Conservation (phyloP, 2,888 invertebrate species). For the Dasypolia templi region DNA sequence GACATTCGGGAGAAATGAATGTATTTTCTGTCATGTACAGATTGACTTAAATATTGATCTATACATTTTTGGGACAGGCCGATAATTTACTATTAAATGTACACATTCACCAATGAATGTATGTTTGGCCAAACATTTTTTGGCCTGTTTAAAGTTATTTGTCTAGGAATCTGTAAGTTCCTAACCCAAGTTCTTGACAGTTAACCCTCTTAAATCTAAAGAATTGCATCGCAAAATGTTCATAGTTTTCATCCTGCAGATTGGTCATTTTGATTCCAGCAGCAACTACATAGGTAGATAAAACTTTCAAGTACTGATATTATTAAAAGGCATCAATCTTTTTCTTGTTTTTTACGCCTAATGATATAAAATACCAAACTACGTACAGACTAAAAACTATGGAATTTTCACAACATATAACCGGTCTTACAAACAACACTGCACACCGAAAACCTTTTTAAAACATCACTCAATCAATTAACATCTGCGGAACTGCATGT, state of each 20-base stretch:
- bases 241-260: not conserved
- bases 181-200: not conserved
- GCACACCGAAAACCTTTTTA: constrained; percentile 24
- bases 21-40: constrained; percentile 17
- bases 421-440: constrained; percentile 18
- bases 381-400: not conserved
- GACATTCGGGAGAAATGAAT: constrained; percentile 1
- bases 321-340: not conserved
- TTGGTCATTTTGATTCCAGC: not conserved
- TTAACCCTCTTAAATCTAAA: not conserved
- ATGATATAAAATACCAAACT: not conserved
- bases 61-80: constrained; percentile 9
- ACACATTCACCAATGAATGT: not conserved
- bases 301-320: not conserved
- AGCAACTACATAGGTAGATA: not conserved
- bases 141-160: not conserved
- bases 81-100: constrained; percentile 11
- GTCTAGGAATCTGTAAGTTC: not conserved
- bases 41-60: constrained; percentile 4
- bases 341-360: too few relatives aligned
- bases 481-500: not conserved
- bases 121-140: not conserved
- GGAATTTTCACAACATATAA: constrained; percentile 6
- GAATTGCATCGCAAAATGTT: not conserved
- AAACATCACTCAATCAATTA: constrained; percentile 30